phyloP scores from a whole-genome alignment of 1,140 invertebrate species.

The Lanistes nyassanus region DNA sequence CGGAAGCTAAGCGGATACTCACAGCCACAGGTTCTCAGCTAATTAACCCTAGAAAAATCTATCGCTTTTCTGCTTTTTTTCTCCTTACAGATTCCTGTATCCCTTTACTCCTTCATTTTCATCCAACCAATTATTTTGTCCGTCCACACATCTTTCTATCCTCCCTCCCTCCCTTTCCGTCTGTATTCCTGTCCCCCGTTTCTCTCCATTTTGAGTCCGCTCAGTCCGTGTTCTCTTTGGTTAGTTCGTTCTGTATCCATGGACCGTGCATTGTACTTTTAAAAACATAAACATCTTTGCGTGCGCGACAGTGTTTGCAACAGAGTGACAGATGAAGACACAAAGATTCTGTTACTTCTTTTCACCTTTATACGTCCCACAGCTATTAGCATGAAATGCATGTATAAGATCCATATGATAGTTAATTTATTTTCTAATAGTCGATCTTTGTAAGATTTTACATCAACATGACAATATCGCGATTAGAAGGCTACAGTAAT shows the following conservation, averaged over 20 bases:
- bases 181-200: slow-evolving; percentile 9
- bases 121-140: slow-evolving; percentile 2
- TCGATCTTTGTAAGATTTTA: too few relatives aligned
- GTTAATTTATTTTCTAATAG: too few relatives aligned
- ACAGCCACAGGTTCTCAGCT: too few relatives aligned
- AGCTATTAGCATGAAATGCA: too few relatives aligned
- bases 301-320: neutral
- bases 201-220: neutral
- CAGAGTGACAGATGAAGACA: neutral
- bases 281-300: neutral
- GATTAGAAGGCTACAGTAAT: too few relatives aligned
- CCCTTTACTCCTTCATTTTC: neutral
- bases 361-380: too few relatives aligned
- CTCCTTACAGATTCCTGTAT: neutral
- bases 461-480: too few relatives aligned
- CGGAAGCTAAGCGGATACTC: too few relatives aligned
- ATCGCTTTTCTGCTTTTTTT: neutral
- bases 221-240: neutral
- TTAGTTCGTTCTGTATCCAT: neutral
- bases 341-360: too few relatives aligned
- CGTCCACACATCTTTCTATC: neutral
- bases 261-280: neutral
- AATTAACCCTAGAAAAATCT: too few relatives aligned
- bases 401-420: too few relatives aligned
- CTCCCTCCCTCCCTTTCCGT: slow-evolving; percentile 22